Base-by-base conservation (phyloP, 2,888 invertebrate genomes). In the Agrochola litura region DNA sequence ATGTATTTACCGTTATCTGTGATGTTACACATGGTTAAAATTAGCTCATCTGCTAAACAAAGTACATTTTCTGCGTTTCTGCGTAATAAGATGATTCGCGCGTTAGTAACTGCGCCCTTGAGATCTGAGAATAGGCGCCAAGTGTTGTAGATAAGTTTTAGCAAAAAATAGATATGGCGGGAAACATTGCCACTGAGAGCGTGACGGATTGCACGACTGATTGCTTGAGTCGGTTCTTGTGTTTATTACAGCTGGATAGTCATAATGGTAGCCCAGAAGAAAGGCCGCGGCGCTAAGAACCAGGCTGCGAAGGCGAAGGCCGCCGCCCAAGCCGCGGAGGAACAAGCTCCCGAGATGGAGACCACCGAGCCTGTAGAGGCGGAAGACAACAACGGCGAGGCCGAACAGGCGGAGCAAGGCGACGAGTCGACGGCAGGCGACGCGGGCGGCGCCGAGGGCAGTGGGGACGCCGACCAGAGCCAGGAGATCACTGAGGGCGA, bases 191-290 rank as follows among this genome's bases (percentile, higher is more conserved):
- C 75, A 84, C 86, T 85, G 81, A 81, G 83, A 89, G 85, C 88
- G 88, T 90, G 86, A 88, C 86, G 84, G 82, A 86, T 82, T 68
- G 73, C 81, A 84, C 86, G 86, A 81, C 82, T 75, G 84, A 84
- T 85, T 83, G 82, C 77, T 85, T 74, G 81, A 84, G 79, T 83
- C 71, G 74, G 79, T 82, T 83, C 77, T 78, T 77, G 76, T 88
- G 84, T 87, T 81, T 72, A 78, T 92, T 92, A 67, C 91, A 93
- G 92, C 81, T 79, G 69, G 75, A 75, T 83, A 87, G 84, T 86
- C 86, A 95, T 81, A 84, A 96, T 96, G 96, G 96, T 96, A 81
- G 96, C 96, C 75, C 95, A 94, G 81, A 96, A 96, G 89, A 94
- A 93, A 91, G 96, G 96, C 82, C 96, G 96, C 80, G 96, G 96